Evolutionary conservation across 2,888 invertebrate genomes (phyloP), one percentile per base, ranked within the genome.

Genomic region (Dexiosoma caninum): DNA sequence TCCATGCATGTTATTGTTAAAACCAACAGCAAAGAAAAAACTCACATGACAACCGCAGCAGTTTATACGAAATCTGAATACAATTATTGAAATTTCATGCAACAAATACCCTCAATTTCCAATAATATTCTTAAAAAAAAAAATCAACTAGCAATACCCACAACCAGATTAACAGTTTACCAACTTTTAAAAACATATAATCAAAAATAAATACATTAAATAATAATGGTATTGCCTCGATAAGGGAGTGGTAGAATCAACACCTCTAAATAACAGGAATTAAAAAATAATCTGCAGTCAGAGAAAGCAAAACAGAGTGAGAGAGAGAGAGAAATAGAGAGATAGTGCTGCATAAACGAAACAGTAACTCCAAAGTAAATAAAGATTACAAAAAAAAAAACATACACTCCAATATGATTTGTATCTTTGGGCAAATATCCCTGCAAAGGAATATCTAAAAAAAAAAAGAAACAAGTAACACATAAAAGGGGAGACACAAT

Each of bases 261-360:
- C 81, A 81, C 81, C 81, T 81, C 69, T 64, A 69, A 81, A 81
- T 81, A 81, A 81, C 77, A 74, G 81, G 72, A 72, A 81, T 81
- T 81, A 81, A 53, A 64, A 62, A 72, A 49, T 77, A 81, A 80
- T 80, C 76, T 66, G 42, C n/a, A 49, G 66, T 19, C 27, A 16
- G 19, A 49, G 42, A 27, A 67, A 12, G 9, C 1, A 21, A 19
- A 14, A 59, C 14, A 35, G 3, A 8, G 14, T 7, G 1, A 19
- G 12, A 21, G 9, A 9, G 10, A 19, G n/a, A n/a, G n/a, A 16
- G 21, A 57, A 35, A 12, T n/a, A 53, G 7, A 16, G 8, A 6
- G 1, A 53, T 0, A 7, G 27, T 14, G 21, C n/a, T n/a, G 27
- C 10, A 32, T 16, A 21, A 35, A 44, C 12, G n/a, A 35, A 49